Base-by-base conservation (phyloP, 2,888 invertebrate species). In the Diloba caeruleocephala region DNA sequence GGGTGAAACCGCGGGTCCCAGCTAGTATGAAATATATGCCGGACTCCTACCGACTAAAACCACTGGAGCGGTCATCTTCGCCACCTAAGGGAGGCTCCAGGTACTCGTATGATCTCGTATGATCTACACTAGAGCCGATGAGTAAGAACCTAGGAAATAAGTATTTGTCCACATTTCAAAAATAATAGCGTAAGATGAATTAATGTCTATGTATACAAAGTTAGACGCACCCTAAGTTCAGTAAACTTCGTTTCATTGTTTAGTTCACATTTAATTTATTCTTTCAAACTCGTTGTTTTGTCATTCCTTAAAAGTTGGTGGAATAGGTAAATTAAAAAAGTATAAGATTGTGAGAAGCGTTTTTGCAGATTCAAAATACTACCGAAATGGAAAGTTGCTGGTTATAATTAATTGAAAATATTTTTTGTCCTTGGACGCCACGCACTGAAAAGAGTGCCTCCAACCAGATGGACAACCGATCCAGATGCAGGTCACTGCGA, bases 221-320 rank as follows among this genome's bases (percentile, higher is more conserved):
- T 62, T 45, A 31, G 46, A 9, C 43, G 42, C 51, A 61, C 37
- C 6, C 28, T 51, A 46, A 57, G 41, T 59, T 60, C 38, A 21
- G 32, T 39, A 46, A 63, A 69, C 32, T 43, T 54, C 50, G 25
- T 63, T 72, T 52, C 38, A 63, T 56, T 57, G 53, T 64, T 67
- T 58, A 69, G 49, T 67, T 70, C 70, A 34, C 48, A 59, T 61
- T 63, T 72, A 72, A 70, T 70, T 72, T 70, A 72, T 70, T 72
- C 70, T 70, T 72, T 31, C 46, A 39, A 72, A 72, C 57, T 72
- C 56, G 12, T 60, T 70, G 57, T 72, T 70, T 70, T 72, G 70
- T 64, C 73, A 60, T 70, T 25, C 49, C 25, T 44, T 38, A 17
- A 15, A 68, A 60, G 50, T 62, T 62, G 10, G 5, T 10, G 12